Percentiles rank a stretch among this genome's conserved stretches.
phyloP scores from a whole-genome alignment of 2,797 vertebrate species.

The Notoglanidium macrostoma region DNA sequence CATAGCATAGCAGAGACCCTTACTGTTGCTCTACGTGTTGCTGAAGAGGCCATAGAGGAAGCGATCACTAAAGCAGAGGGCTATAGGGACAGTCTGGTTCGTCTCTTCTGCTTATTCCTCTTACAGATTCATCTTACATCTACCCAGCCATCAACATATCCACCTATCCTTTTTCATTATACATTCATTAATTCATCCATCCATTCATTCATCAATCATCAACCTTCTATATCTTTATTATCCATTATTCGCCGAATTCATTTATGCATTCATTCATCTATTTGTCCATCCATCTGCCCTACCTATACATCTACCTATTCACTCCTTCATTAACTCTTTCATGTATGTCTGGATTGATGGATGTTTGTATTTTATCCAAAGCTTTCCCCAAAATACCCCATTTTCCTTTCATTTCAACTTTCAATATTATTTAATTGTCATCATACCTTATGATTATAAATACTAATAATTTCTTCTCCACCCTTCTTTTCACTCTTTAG shows the following conservation, averaged over 20 bases:
- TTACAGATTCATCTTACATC: neutral
- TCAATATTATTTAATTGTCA: neutral
- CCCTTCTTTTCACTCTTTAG: slow-evolving; percentile 63
- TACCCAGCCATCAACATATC: neutral
- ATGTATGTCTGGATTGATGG: neutral
- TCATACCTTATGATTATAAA: neutral
- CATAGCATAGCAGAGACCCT: slow-evolving; percentile 96
- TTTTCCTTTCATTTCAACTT: neutral
- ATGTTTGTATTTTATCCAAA: neutral
- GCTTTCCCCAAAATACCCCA: neutral
- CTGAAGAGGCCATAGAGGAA: slow-evolving; percentile 96
- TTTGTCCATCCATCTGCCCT: neutral
- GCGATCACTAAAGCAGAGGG: slow-evolving; percentile 93
- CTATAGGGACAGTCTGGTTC: slow-evolving; percentile 92
- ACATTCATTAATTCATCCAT: no score
- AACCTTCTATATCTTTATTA: neutral
- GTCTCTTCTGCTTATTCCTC: slow-evolving; percentile 30
- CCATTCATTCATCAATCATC: neutral
- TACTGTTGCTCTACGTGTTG: slow-evolving; percentile 92
- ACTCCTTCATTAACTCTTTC: neutral
- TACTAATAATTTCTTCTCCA: neutral
- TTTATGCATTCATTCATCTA: neutral
- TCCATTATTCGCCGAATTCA: neutral
- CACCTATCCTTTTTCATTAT: neutral
- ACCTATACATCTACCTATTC: neutral